Conservation (phyloP, 2,888 invertebrate genomes). For the Xanthorhoe spadicearia region DNA sequence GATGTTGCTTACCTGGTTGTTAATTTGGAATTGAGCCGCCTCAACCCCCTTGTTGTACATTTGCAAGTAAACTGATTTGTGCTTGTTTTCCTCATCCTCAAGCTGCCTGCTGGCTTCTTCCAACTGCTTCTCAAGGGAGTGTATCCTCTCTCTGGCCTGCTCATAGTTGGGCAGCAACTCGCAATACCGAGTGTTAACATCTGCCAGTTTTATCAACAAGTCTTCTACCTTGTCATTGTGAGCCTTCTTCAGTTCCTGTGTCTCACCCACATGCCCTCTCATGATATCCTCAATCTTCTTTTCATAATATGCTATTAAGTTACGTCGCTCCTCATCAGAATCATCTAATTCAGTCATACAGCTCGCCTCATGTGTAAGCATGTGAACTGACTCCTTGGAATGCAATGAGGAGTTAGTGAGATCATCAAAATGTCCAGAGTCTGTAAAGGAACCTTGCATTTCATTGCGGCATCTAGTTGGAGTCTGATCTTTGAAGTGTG, state of each 20-base stretch:
- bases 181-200: constrained; percentile 91
- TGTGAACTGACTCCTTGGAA: constrained; percentile 89
- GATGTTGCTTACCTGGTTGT: constrained; percentile 84
- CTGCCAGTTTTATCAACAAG: constrained; percentile 88
- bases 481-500: constrained; percentile 76
- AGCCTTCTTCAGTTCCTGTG: constrained; percentile 90
- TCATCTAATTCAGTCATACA: constrained; percentile 82
- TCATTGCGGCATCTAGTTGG: constrained; percentile 83
- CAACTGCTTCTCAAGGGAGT: constrained; percentile 88
- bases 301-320: constrained; percentile 89
- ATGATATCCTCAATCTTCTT: constrained; percentile 90
- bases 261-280: constrained; percentile 84
- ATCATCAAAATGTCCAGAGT: constrained; percentile 95
- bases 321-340: constrained; percentile 87
- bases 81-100: constrained; percentile 89
- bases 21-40: constrained; percentile 89
- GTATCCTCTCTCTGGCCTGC: constrained; percentile 88
- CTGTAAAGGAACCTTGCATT: constrained; percentile 91
- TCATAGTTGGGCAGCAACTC: constrained; percentile 90
- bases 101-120: constrained; percentile 89
- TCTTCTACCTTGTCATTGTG: constrained; percentile 93
- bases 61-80: constrained; percentile 91
- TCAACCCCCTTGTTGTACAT: constrained; percentile 93
- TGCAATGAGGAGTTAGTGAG: constrained; percentile 90
- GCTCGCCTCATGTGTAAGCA: constrained; percentile 82